These are phyloP conservation scores for Galeopsomyia nigrocyanea DNA, from an alignment of 2,888 invertebrate species.

Conservation along the genomic window DNA sequence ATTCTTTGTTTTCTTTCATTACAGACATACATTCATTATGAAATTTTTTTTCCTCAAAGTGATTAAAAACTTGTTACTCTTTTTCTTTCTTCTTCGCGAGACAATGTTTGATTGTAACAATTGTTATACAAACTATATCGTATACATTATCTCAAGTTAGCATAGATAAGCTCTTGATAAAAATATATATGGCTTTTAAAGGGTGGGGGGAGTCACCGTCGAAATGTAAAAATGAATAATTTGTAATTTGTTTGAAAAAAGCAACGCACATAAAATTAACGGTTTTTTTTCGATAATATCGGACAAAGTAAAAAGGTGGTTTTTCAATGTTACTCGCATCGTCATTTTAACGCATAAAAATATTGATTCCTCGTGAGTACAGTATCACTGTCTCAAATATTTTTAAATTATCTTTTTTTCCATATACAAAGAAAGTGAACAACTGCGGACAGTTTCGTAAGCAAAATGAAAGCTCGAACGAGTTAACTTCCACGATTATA, in stretches of 20 bases:
- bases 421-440: constrained; percentile 29
- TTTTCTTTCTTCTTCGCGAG: constrained; percentile 51
- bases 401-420: constrained; percentile 23
- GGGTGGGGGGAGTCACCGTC: constrained; percentile 40
- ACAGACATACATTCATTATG: too few species aligned
- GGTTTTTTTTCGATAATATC: too few species aligned
- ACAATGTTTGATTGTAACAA: constrained; percentile 58
- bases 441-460: constrained; percentile 36
- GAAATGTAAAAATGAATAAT: constrained; percentile 42
- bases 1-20: constrained; percentile 57
- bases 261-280: constrained; percentile 33
- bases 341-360: constrained; percentile 7
- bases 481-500: constrained; percentile 35
- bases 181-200: constrained; percentile 64
- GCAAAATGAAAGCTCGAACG: constrained; percentile 10
- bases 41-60: constrained; percentile 45
- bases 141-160: constrained; percentile 66
- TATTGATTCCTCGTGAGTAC: constrained; percentile 28
- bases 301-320: constrained; percentile 4
- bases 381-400: constrained; percentile 15
- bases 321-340: constrained; percentile 1
- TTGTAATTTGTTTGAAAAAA: constrained; percentile 28
- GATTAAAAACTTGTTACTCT: constrained; percentile 42
- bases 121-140: constrained; percentile 66
- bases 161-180: constrained; percentile 56